Percentiles rank a stretch among this genome's conserved stretches.
Conservation (phyloP, 2,113 vertebrate genomes). For the Limnothrissa miodon region DNA sequence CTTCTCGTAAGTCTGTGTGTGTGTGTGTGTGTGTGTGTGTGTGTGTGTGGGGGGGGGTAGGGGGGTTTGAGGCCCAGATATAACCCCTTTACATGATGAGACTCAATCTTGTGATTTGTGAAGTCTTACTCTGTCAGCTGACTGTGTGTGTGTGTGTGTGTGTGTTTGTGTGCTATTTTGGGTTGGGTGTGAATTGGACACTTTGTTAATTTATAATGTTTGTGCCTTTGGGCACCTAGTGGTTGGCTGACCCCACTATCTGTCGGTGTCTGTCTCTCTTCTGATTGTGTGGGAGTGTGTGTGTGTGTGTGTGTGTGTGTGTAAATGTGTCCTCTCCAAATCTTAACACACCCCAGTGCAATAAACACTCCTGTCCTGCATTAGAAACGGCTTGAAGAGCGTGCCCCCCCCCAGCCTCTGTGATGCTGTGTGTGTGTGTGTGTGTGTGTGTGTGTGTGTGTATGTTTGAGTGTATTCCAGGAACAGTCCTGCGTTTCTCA, state of each 20-base stretch:
- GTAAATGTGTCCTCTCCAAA: not conserved
- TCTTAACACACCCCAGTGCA: not conserved
- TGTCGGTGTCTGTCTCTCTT: not conserved
- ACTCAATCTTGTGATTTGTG: not conserved
- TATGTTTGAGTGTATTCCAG: conserved; percentile 25
- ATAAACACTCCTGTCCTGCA: not conserved
- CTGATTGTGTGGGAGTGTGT: not conserved
- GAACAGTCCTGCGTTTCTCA: conserved; percentile 5
- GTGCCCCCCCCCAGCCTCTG: not conserved
- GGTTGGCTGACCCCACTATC: not conserved
- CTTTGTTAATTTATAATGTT: conserved; percentile 14
- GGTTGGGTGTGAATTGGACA: not conserved
- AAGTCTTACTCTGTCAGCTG: not conserved
- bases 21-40: conserved; percentile 20
- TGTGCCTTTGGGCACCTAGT: not conserved
- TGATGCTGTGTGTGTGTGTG: conserved; percentile 25
- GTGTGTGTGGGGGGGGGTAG: not conserved
- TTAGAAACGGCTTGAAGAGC: not conserved
- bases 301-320: not conserved
- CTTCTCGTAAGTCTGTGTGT: not conserved
- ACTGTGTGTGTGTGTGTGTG: not conserved
- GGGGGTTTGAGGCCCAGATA: not conserved
- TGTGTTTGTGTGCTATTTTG: not conserved
- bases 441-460: conserved; percentile 27
- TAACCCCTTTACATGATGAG: not conserved